Base-by-base conservation (phyloP, 2,888 invertebrate species). In the Amphipyra tragopoginis region DNA sequence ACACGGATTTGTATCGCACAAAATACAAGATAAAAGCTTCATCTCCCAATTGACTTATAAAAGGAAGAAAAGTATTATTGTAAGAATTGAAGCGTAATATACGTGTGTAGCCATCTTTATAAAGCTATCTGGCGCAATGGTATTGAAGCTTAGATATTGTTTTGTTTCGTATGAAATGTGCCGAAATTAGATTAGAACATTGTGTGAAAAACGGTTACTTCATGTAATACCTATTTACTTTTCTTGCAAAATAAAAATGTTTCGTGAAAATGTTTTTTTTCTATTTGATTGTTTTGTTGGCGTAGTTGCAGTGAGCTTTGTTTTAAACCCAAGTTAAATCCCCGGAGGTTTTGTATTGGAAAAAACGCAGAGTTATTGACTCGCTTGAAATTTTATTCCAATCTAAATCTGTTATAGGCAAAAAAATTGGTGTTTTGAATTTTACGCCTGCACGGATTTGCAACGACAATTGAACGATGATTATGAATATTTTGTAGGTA, bases 1-100 rank as follows among this genome's bases (percentile, higher is more conserved):
- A 61, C 56, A 59, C 34, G 49, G 53, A 65, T 64, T 74, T 60
- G 50, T 56, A 48, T 56, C 50, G 43, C 44, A 62, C 40, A 65
- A 59, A 59, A 76, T 64, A 61, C 47, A 39, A 26, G 34, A 60
- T 48, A 51, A 50, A 64, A 53, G 44, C 29, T 48, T 43, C 5
- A 26, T 10, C 26, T 58, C 40, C 38, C 39, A 39, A 64, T 53
- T 15, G 42, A 34, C 47, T 63, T 51, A 48, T 58, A 55, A 67
- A 71, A 51, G n/a, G 7, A 45, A 47, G 5, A 29, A 9, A 52
- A 59, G 39, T 51, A 58, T 55, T 44, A 53, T 50, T 55, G 45
- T 44, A 14, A n/a, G 47, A 60, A 53, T 64, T 56, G 52, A 55
- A 64, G 40, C 21, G 15, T 21, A 21, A 21, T 49, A 49, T 52